phyloP scores from a whole-genome alignment of 2,888 invertebrate species.

The Drosophila aldrichi region DNA sequence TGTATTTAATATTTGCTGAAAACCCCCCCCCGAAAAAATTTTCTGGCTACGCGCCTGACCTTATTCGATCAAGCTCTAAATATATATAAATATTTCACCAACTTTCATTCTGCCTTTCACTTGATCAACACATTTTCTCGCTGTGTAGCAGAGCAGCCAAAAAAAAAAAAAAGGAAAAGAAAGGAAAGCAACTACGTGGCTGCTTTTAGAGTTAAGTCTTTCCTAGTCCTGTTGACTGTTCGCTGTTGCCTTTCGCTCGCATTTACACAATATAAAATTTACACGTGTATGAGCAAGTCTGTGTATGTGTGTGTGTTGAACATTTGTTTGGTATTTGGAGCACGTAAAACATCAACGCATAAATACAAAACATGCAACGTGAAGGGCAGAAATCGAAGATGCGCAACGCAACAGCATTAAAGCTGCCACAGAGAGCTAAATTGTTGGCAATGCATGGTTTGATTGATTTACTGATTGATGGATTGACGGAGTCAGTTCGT shows the following conservation, averaged over 20 bases:
- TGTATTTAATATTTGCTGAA: too few relatives aligned
- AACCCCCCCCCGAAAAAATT: too few relatives aligned
- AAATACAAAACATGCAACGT: slow-evolving; percentile 67
- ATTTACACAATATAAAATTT: slow-evolving; percentile 73
- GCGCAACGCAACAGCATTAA: slow-evolving; percentile 40
- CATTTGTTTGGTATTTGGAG: slow-evolving; percentile 65
- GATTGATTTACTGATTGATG: slow-evolving; percentile 38
- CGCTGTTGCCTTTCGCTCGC: slow-evolving; percentile 53
- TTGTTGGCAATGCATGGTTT: slow-evolving; percentile 17
- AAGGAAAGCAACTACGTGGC: slow-evolving; percentile 18
- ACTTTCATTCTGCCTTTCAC: background rate
- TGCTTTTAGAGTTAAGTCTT: slow-evolving; percentile 23
- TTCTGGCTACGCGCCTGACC: too few relatives aligned
- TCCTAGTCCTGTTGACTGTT: slow-evolving; percentile 28
- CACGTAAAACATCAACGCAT: slow-evolving; percentile 82
- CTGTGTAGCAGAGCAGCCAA: background rate
- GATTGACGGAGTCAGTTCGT: background rate
- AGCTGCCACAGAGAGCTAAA: slow-evolving; percentile 40
- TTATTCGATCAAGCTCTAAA: too few relatives aligned
- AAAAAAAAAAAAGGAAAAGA: background rate
- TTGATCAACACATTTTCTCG: background rate
- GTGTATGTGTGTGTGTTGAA: slow-evolving; percentile 8
- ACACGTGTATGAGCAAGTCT: slow-evolving; percentile 42
- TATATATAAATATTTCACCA: background rate
- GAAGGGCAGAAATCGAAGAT: slow-evolving; percentile 42